Conservation (phyloP, 2,797 vertebrate genomes). For the Morus bassanus region DNA sequence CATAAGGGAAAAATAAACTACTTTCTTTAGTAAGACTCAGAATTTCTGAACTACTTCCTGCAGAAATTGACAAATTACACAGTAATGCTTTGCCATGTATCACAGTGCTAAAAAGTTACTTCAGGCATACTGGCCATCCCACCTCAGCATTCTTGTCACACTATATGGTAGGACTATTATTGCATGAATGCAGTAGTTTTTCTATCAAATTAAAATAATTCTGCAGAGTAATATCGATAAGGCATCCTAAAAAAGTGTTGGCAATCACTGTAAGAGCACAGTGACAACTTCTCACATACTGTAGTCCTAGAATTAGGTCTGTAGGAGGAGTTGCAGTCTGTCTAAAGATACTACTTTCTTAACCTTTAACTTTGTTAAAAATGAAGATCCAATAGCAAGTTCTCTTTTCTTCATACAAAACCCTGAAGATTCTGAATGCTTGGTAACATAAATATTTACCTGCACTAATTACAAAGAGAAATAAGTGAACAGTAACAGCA, state of each 20-base stretch:
- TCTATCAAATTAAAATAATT: background rate
- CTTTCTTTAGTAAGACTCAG: background rate
- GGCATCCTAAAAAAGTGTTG: background rate
- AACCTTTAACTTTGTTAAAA: background rate
- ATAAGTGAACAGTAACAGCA: background rate
- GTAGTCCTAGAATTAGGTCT: background rate
- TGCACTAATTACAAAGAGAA: background rate
- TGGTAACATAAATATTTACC: background rate
- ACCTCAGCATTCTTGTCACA: background rate
- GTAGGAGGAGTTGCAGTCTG: background rate
- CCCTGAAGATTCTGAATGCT: background rate
- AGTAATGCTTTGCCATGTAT: background rate
- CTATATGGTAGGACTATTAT: background rate
- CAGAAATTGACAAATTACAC: background rate
- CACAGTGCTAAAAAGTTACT: background rate
- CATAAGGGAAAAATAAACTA: constrained; percentile 21
- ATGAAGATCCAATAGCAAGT: background rate
- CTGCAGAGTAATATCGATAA: background rate
- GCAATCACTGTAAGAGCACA: background rate
- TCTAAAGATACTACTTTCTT: background rate
- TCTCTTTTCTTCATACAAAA: background rate
- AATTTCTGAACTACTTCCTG: background rate
- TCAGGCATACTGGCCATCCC: background rate
- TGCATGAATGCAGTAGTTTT: background rate
- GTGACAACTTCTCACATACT: background rate